phyloP scores from a whole-genome alignment of 2,888 invertebrate genomes.

The Glyphotaelius pellucidus region DNA sequence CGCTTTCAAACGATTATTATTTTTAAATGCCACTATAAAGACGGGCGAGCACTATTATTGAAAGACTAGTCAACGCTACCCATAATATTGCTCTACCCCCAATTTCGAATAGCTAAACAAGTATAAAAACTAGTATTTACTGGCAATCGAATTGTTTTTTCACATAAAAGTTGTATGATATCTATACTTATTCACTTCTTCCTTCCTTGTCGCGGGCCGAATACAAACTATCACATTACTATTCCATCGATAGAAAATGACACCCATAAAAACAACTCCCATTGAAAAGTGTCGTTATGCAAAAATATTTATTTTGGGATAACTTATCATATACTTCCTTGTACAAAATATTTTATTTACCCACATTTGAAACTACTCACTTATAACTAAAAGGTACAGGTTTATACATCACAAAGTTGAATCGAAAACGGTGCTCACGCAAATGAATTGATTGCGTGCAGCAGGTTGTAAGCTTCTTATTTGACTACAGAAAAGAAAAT shows the following conservation, averaged over 20 bases:
- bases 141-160: neutral
- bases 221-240: constrained; percentile 77
- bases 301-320: constrained; percentile 39
- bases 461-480: no score
- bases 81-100: neutral
- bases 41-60: no score
- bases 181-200: constrained; percentile 70
- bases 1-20: no score
- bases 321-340: neutral
- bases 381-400: neutral
- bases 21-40: no score
- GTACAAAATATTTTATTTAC: neutral
- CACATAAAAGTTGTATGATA: constrained; percentile 70
- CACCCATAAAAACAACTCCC: constrained; percentile 45
- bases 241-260: constrained; percentile 39
- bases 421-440: no score
- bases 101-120: neutral
- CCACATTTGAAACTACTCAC: neutral
- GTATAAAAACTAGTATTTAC: neutral
- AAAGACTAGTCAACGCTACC: no score
- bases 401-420: no score
- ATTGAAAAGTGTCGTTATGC: constrained; percentile 55
- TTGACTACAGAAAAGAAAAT: no score
- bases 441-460: no score
- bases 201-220: constrained; percentile 76